phyloP scores from a whole-genome alignment of 2,888 invertebrate species.

The Synergus japonicus region DNA sequence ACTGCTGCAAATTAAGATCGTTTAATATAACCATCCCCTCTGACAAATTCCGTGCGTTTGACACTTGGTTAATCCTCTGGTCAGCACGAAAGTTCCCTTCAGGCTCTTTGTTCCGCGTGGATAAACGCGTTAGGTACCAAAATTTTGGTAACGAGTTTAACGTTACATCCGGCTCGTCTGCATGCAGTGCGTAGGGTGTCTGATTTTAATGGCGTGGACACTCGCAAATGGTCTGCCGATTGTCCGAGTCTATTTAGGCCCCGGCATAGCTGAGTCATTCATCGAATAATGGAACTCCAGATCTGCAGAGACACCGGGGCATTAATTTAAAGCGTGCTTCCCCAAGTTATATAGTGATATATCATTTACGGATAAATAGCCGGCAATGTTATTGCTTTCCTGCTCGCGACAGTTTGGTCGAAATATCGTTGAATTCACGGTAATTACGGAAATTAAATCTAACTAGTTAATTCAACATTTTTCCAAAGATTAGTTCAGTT shows the following conservation, averaged over 20 bases:
- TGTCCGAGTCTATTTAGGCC: conserved; percentile 66
- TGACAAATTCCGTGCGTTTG: conserved; percentile 25
- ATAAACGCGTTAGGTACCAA: conserved; percentile 65
- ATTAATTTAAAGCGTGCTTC: conserved; percentile 45
- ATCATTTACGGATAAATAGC: conserved; percentile 30
- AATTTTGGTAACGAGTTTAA: conserved; percentile 72
- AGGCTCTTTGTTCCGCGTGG: conserved; percentile 58
- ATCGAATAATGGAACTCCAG: conserved; percentile 37
- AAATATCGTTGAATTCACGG: not conserved
- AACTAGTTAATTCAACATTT: not conserved
- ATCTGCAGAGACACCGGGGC: conserved; percentile 36
- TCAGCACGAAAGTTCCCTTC: conserved; percentile 27
- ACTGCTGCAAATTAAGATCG: conserved; percentile 2
- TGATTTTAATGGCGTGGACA: conserved; percentile 71
- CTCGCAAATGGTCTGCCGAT: conserved; percentile 67
- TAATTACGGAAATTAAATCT: not conserved
- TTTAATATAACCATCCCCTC: conserved; percentile 29
- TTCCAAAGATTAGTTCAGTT: not conserved
- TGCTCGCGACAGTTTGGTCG: conserved; percentile 14
- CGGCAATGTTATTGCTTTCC: not conserved
- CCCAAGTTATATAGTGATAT: conserved; percentile 7
- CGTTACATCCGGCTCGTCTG: conserved; percentile 60
- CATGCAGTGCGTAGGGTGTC: conserved; percentile 64
- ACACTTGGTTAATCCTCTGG: conserved; percentile 29
- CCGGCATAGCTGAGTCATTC: conserved; percentile 55